Evolutionary conservation across 2,113 vertebrate genomes (phyloP).

Genomic region (Sapayoa aenigma): DNA sequence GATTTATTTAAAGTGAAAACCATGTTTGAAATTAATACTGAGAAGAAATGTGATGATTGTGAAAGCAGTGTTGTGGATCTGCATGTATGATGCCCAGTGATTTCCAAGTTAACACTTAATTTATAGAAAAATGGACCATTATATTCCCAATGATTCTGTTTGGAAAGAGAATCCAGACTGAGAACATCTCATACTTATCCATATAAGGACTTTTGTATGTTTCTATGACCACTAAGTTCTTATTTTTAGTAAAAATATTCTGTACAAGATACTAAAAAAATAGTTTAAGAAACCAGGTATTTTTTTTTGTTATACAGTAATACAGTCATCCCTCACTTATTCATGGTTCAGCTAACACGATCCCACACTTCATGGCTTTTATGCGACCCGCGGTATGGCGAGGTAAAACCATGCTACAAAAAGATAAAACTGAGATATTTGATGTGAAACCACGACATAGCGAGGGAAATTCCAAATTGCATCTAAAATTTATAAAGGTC

Average conservation of each 20-base stretch:
- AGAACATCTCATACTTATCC: accelerated
- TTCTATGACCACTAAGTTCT: background rate
- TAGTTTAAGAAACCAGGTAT: accelerated
- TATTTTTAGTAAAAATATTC: background rate
- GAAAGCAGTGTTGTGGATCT: background rate
- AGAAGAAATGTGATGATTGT: background rate
- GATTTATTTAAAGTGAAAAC: background rate
- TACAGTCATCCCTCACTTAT: no score
- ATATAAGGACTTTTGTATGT: background rate
- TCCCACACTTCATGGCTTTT: no score
- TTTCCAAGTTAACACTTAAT: background rate
- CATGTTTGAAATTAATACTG: background rate
- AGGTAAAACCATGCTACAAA: no score
- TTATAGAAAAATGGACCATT: background rate
- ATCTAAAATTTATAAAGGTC: no score
- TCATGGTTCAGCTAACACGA: no score
- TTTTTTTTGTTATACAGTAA: no score
- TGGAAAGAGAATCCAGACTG: background rate
- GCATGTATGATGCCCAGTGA: background rate
- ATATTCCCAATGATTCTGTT: background rate
- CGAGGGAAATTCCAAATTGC: no score
- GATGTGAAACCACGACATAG: no score
- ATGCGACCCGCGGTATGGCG: no score
- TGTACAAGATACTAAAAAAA: background rate
- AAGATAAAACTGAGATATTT: no score